These are phyloP conservation scores for Xenus cinereus DNA, from an alignment of 2,113 vertebrate genomes.

Conservation along the genomic window DNA sequence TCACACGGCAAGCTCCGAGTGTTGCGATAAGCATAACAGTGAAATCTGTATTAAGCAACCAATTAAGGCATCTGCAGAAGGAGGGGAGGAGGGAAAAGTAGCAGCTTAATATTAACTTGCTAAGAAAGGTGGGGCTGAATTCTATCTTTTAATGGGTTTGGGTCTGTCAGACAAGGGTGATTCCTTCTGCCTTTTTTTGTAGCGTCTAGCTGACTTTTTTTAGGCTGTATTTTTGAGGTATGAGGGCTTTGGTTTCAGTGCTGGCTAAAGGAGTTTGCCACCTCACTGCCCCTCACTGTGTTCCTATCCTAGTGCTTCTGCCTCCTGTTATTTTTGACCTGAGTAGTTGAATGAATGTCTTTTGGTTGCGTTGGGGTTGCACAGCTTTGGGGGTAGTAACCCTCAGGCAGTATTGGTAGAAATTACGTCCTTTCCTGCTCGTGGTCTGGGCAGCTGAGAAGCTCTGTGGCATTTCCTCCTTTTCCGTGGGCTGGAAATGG, in stretches of 20 bases:
- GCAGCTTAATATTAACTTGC: background rate
- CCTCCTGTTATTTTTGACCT: background rate
- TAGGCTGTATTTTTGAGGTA: rapidly evolving
- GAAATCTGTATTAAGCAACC: background rate
- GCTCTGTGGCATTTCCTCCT: background rate
- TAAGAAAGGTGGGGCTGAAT: background rate
- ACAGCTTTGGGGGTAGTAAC: rapidly evolving
- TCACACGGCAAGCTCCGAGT: background rate
- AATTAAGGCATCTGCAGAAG: background rate
- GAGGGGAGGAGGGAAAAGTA: background rate
- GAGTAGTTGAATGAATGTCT: background rate
- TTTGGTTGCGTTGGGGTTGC: background rate
- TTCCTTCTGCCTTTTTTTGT: background rate
- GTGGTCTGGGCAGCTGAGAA: background rate
- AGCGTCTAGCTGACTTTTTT: background rate
- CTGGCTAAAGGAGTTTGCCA: background rate
- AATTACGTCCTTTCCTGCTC: background rate
- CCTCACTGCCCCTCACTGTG: rapidly evolving
- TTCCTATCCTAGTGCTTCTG: background rate
- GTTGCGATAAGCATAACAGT: background rate
- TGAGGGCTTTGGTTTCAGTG: background rate
- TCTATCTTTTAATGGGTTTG: background rate
- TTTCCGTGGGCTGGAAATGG: background rate
- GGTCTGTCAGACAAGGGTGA: background rate
- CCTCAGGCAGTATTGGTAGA: background rate